Percentiles rank a stretch among this genome's conserved stretches.
Evolutionary conservation across 2,797 vertebrate species (phyloP).

Genomic region (Micromesistius poutassou): DNA sequence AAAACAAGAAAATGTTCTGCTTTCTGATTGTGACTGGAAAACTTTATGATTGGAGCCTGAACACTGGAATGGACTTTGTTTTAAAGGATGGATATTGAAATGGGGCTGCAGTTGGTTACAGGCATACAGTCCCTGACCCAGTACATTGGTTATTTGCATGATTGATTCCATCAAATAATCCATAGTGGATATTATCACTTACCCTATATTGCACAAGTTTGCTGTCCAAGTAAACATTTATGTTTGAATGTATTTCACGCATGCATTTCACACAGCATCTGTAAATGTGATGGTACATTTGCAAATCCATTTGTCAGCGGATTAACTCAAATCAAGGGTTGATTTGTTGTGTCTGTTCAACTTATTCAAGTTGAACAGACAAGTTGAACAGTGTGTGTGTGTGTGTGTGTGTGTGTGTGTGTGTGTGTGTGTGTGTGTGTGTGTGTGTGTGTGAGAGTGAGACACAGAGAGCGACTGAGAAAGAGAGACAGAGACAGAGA

Average conservation of each 20-base stretch:
- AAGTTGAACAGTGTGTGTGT: no score
- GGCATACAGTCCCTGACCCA: background rate
- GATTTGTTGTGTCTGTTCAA: background rate
- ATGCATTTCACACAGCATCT: background rate
- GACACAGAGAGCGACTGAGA: no score
- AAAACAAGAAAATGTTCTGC: background rate
- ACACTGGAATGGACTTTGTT: background rate
- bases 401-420: no score
- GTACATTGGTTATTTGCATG: background rate
- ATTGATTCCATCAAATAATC: background rate
- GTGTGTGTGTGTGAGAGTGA: no score
- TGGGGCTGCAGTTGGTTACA: background rate
- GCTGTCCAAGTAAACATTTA: background rate
- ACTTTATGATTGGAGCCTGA: background rate
- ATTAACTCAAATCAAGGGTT: background rate
- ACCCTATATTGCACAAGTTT: background rate
- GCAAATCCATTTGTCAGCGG: conserved; percentile 2
- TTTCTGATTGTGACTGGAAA: background rate
- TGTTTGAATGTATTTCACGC: background rate
- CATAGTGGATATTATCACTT: background rate
- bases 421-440: no score
- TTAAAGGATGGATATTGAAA: background rate
- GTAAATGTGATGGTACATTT: background rate
- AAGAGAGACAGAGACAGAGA: no score
- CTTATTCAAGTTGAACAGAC: background rate